Conservation (phyloP, 2,113 vertebrate genomes). For the Nyctereutes procyonoides region DNA sequence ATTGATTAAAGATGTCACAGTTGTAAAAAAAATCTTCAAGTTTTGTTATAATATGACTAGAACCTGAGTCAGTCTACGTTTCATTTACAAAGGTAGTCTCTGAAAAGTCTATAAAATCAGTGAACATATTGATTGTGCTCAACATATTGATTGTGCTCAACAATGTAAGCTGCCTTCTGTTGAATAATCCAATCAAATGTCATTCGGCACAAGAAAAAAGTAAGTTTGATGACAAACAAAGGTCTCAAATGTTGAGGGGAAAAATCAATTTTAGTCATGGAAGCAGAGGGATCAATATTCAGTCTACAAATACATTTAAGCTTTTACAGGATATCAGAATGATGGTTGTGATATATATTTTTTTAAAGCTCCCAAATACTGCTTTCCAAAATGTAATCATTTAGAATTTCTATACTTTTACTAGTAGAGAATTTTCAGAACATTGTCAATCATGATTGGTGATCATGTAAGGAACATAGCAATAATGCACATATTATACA, state of each 20-base stretch:
- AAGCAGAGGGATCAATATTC: conserved; percentile 87
- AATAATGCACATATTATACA: not conserved
- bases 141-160: conserved; percentile 88
- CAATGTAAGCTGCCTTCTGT: conserved; percentile 75
- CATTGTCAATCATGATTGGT: not conserved
- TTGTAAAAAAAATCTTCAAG: not conserved
- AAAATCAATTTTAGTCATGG: conserved; percentile 92
- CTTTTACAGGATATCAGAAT: conserved; percentile 55
- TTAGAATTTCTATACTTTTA: conserved; percentile 52
- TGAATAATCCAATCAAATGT: conserved; percentile 87
- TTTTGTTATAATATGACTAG: not conserved
- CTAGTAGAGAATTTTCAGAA: conserved; percentile 29
- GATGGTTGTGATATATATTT: conserved; percentile 69
- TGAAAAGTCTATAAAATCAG: conserved; percentile 76
- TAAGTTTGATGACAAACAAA: conserved; percentile 85
- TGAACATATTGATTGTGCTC: conserved; percentile 75
- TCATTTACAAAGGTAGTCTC: conserved; percentile 74
- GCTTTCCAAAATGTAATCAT: conserved; percentile 49
- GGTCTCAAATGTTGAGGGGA: conserved; percentile 79
- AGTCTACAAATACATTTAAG: conserved; percentile 70
- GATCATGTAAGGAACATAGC: not conserved
- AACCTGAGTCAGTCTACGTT: not conserved
- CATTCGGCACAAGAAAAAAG: conserved; percentile 86
- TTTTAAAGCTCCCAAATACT: not conserved
- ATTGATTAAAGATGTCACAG: not conserved